A percentile compares a stretch with the other conserved stretches of the same genome.
phyloP scores from a whole-genome alignment of 2,888 invertebrate genomes.

The Ormyrus pomaceus region DNA sequence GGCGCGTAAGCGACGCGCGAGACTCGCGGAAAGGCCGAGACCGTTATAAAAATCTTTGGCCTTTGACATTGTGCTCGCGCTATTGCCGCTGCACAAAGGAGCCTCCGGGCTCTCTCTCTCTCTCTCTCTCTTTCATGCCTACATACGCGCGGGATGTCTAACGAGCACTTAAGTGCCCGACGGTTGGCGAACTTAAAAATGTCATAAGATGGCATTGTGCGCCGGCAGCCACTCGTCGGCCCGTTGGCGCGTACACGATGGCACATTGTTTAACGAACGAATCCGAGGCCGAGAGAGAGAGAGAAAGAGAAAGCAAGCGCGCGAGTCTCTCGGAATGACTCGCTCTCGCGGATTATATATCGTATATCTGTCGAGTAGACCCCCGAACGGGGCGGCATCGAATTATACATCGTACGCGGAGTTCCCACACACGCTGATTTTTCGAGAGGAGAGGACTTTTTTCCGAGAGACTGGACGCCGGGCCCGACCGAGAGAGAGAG shows the following conservation, averaged over 20 bases:
- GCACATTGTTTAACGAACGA: constrained; percentile 68
- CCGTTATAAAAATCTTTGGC: constrained; percentile 60
- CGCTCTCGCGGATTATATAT: neutral
- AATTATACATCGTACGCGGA: neutral
- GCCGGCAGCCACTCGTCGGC: constrained; percentile 66
- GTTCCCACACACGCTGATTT: constrained; percentile 52
- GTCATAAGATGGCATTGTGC: constrained; percentile 71
- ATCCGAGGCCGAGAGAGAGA: constrained; percentile 5
- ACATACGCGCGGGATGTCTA: constrained; percentile 61
- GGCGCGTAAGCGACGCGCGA: neutral
- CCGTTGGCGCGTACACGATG: constrained; percentile 72
- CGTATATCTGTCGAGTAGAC: neutral
- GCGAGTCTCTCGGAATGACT: neutral
- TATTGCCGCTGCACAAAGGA: constrained; percentile 62
- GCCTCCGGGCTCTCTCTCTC: constrained; percentile 30
- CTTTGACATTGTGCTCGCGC: constrained; percentile 58
- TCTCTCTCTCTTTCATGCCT: constrained; percentile 1
- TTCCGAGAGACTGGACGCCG: constrained; percentile 73
- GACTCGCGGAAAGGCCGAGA: constrained; percentile 36
- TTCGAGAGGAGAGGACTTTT: constrained; percentile 58
- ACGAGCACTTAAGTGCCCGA: constrained; percentile 68
- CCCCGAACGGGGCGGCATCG: neutral
- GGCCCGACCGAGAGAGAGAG: neutral
- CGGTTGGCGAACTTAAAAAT: constrained; percentile 68
- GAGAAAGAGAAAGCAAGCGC: neutral